Conservation (phyloP, 2,113 vertebrate species). For the Podarcis cretensis region DNA sequence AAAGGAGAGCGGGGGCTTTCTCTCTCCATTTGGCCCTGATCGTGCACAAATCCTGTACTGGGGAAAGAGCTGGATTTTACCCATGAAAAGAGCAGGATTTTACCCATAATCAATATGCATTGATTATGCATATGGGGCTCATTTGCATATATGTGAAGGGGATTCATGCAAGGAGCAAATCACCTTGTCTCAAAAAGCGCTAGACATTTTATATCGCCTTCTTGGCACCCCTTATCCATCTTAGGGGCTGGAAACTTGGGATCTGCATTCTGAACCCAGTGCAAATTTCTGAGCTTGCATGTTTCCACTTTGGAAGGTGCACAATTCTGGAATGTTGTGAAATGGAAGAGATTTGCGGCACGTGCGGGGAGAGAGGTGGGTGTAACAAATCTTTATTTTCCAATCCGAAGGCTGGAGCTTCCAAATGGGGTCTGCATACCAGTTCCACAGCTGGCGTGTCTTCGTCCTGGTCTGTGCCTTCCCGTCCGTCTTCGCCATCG, state of each 20-base stretch:
- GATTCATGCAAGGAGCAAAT: not conserved
- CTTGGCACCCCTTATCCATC: rapidly evolving
- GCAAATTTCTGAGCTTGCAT: not conserved
- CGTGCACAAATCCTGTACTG: not conserved
- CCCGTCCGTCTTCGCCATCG: slow-evolving; percentile 95
- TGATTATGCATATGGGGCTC: not conserved
- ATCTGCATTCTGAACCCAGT: not conserved
- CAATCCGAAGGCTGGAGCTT: slow-evolving; percentile 91
- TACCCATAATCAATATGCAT: too few relatives aligned
- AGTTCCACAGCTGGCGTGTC: slow-evolving; percentile 99
- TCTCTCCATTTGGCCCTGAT: rapidly evolving
- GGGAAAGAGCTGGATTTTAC: not conserved
- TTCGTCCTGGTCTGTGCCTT: slow-evolving; percentile 97
- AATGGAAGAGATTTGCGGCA: not conserved
- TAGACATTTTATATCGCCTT: not conserved
- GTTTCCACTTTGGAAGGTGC: too few relatives aligned
- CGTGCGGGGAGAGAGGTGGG: too few relatives aligned
- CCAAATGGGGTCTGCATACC: slow-evolving; percentile 98
- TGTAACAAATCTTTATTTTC: not conserved
- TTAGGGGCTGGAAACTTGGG: not conserved
- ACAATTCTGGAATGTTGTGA: not conserved
- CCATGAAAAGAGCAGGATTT: too few relatives aligned
- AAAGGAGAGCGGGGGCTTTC: not conserved
- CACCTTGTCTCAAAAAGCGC: too few relatives aligned
- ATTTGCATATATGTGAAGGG: not conserved